Evolutionary conservation across 2,113 vertebrate species (phyloP), one percentile per base, ranked within the genome.

Genomic region (Pycnonotus jocosus): DNA sequence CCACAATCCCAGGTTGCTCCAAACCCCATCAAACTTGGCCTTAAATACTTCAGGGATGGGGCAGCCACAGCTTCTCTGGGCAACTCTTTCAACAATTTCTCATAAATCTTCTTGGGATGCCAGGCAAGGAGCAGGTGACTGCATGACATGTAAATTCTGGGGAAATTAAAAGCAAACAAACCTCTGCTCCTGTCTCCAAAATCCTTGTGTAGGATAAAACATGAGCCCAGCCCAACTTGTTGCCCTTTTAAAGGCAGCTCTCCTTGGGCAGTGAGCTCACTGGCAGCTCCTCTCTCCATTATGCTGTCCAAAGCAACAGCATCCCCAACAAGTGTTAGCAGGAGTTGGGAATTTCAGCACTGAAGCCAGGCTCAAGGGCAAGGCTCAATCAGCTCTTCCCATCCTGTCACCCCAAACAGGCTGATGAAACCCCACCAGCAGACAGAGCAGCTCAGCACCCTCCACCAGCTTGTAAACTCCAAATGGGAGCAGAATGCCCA

Each of bases 201-300:
- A 70, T 0, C 15, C 35, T 30, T 19, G 4, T 15, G 12, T n/a
- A n/a, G 19, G 35, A 13, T 30, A 65, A 65, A 37, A 77, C 64
- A 56, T 0, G 0, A 92, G 25, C 35, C 17, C 47, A 50, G 10
- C 51, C 40, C 0, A 0, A 16, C 21, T 47, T 7, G 1, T 7
- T 28, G 25, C 25, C 60, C 35, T 79, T 74, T 74, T 35, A 28
- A 81, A 85, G 33, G 25, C 73, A 62, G 66, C 15, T 64, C 21
- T 65, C 22, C n/a, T 44, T 16, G 24, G 61, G 37, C 21, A 79
- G 48, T 2, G 6, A 68, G 50, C 22, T 74, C 42, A 12, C 40
- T 15, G 37, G 58, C 62, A 80, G 35, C 10, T 88, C 33, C 53
- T 6, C 14, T 33, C 64, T 61, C 66, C 57, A 30, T 6, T 16